Base-by-base conservation (phyloP, 1,140 invertebrate species). In the Drosophila tristis region DNA sequence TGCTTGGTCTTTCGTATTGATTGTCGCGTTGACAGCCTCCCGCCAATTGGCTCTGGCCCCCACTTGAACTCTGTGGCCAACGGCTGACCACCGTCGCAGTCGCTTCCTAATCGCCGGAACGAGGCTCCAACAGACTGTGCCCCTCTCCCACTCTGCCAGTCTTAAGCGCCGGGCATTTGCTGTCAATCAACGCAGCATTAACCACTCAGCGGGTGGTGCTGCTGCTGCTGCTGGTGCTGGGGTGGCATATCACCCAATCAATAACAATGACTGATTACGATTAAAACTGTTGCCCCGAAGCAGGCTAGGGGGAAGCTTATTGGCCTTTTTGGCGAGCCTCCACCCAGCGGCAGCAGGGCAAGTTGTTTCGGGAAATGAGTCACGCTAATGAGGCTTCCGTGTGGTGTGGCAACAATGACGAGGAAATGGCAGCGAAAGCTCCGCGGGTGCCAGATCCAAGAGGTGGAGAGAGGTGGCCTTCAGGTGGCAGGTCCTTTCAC, bases 21-120 rank as follows among this genome's bases (percentile, higher is more conserved):
- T 50, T 75, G 60, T 43, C 23, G 61, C 29, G 16, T 64, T 57
- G 53, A 67, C 49, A 58, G 54, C 31, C 44, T 39, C 11, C 35
- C 35, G 11, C 62, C 60, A 76, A 67, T 56, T 42, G 39, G 42
- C 31, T 8, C 45, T 31, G 55, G 26, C 55, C 47, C 61, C 61
- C 72, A 85, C 77, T 85, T 85, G 81, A 85, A 86, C 80, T 74
- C 80, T 68, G 80, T 53, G 45, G 64, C 44, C 55, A 76, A 68
- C 76, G 44, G 66, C 61, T 84, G 80, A 85, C 75, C 63, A 71
- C 0, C 42, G 25, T 4, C 23, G 23, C 31, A 20, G 45, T 20
- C 42, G 44, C 59, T 43, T n/a, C 43, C 26, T 68, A 62, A 65
- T 68, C 74, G 61, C 48, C 51, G 60, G 45, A 66, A 72, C 60